phyloP scores from a whole-genome alignment of 2,888 invertebrate species.

The Chouioia cunea region DNA sequence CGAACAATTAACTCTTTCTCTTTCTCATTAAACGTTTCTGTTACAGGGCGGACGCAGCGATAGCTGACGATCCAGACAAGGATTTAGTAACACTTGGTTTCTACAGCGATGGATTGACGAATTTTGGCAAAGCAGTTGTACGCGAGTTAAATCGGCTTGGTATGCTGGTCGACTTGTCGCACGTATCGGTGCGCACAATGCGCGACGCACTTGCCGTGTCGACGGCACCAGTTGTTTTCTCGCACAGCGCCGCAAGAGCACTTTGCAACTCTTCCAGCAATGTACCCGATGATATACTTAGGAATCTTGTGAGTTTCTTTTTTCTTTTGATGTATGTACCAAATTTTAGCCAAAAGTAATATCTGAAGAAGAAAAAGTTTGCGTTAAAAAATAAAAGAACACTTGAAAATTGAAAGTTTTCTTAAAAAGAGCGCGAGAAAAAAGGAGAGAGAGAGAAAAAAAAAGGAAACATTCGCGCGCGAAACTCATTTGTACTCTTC shows the following conservation, averaged over 20 bases:
- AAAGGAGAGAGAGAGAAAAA: background rate
- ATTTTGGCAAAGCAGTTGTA: constrained; percentile 72
- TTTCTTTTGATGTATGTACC: background rate
- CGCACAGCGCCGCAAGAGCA: constrained; percentile 75
- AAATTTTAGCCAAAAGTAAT: background rate
- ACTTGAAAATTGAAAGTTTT: constrained; percentile 13
- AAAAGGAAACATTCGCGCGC: no score
- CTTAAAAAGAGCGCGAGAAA: background rate
- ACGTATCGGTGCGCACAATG: constrained; percentile 76
- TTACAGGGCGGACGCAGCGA: constrained; percentile 66
- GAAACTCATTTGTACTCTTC: no score
- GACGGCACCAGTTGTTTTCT: constrained; percentile 76
- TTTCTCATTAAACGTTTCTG: background rate
- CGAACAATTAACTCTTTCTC: no score
- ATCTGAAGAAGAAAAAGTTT: background rate
- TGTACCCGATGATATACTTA: constrained; percentile 73
- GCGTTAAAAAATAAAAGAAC: constrained; percentile 21
- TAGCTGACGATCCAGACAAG: constrained; percentile 65
- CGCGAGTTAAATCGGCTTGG: constrained; percentile 79
- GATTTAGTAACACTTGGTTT: constrained; percentile 61
- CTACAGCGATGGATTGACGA: constrained; percentile 63
- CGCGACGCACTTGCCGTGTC: constrained; percentile 73
- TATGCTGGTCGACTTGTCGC: constrained; percentile 78
- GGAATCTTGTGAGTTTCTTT: constrained; percentile 65
- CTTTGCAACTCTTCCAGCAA: constrained; percentile 75